A percentile compares a stretch with the other conserved stretches of the same genome.
Conservation (phyloP, 53 echinoderm and acorn worm genomes). For the Echinarachnius parma region DNA sequence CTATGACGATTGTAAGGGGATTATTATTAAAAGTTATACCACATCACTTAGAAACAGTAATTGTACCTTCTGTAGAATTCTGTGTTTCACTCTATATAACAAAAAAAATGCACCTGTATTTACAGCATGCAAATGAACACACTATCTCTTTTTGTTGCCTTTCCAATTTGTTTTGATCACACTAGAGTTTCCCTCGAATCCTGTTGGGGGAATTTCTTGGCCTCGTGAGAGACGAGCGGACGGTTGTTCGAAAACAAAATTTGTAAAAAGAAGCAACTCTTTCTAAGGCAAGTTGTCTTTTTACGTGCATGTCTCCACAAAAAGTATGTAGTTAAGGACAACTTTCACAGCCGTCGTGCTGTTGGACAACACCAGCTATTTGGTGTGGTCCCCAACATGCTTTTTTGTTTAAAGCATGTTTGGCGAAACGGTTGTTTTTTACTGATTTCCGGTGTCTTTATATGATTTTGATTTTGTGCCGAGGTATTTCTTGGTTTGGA, state of each 20-base stretch:
- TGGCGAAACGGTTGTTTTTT: conserved; percentile 38
- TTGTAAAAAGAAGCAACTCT: conserved; percentile 19
- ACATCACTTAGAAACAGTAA: too few species aligned
- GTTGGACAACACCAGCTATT: conserved; percentile 17
- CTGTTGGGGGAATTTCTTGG: background rate
- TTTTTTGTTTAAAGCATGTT: background rate
- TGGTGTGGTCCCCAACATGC: conserved; percentile 32
- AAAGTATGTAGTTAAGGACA: too few species aligned
- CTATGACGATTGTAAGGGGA: too few species aligned
- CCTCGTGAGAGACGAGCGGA: conserved; percentile 13
- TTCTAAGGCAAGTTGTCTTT: conserved; percentile 30
- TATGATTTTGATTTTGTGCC: too few species aligned
- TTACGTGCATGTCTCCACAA: conserved; percentile 12
- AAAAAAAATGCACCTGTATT: too few species aligned
- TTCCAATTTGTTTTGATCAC: conserved; percentile 7
- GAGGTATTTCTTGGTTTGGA: too few species aligned
- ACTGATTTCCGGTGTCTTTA: too few species aligned
- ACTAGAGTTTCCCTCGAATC: conserved; percentile 19
- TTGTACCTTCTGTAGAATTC: too few species aligned
- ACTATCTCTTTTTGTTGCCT: background rate
- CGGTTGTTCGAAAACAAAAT: conserved; percentile 26
- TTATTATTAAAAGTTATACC: too few species aligned
- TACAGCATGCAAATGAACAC: too few species aligned
- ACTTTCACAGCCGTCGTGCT: conserved; percentile 33
- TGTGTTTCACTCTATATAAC: too few species aligned